Conservation (phyloP, 2,797 vertebrate species). For the Sebastiscus tertius region DNA sequence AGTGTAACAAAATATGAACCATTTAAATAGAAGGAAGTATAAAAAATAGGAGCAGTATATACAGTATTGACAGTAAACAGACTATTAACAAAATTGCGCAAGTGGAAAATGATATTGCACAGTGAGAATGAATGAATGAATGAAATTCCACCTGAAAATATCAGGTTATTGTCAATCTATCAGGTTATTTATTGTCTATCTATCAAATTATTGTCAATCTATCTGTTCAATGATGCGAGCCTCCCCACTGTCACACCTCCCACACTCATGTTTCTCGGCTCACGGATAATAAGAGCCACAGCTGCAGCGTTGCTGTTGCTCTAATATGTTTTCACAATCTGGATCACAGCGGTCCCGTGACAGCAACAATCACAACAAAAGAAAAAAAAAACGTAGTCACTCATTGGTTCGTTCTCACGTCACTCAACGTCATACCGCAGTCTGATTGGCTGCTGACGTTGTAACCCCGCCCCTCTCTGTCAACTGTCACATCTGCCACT, state of each 20-base stretch:
- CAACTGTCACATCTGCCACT: slow-evolving; percentile 69
- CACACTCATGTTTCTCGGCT: not conserved
- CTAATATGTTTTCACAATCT: slow-evolving; percentile 16
- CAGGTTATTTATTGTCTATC: too few species aligned
- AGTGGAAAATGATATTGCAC: too few species aligned
- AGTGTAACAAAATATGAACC: too few species aligned
- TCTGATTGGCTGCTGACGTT: slow-evolving; percentile 63
- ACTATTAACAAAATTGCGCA: too few species aligned
- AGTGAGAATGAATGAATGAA: too few species aligned
- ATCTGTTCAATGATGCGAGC: not conserved
- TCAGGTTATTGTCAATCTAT: too few species aligned
- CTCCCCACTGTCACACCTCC: not conserved
- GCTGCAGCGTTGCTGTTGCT: not conserved
- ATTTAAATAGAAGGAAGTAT: too few species aligned
- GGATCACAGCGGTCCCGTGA: slow-evolving; percentile 63
- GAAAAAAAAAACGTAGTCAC: not conserved
- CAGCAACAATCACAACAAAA: slow-evolving; percentile 51
- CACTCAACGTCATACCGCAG: slow-evolving; percentile 17
- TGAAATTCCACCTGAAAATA: too few species aligned
- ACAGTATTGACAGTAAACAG: too few species aligned
- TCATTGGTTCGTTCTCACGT: slow-evolving; percentile 45
- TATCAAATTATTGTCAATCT: not conserved
- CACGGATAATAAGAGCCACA: not conserved
- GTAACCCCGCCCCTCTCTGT: slow-evolving; percentile 3
- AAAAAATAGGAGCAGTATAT: not conserved